Conservation (phyloP, 64 coral and sea anemone species). For the Pocillopora verrucosa region DNA sequence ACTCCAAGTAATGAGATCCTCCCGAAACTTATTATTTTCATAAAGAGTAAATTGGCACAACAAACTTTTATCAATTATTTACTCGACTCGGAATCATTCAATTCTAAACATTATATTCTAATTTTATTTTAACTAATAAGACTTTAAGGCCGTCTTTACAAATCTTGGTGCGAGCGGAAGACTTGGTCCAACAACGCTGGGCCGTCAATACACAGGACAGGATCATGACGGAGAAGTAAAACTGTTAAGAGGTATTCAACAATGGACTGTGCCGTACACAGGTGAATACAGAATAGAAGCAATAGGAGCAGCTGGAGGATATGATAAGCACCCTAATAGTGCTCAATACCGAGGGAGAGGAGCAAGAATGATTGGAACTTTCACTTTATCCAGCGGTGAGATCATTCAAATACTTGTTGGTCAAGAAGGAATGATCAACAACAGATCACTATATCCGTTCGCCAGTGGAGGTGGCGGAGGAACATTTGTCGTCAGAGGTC, state of each 20-base stretch:
- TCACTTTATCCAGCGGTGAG: neutral
- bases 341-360: constrained; percentile 9
- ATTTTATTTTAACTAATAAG: no score
- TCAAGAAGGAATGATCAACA: constrained; percentile 40
- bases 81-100: no score
- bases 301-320: constrained; percentile 58
- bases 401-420: constrained; percentile 38
- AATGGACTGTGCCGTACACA: constrained; percentile 40
- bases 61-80: no score
- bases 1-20: no score
- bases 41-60: no score
- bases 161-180: constrained; percentile 40
- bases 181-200: constrained; percentile 39
- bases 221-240: constrained; percentile 41
- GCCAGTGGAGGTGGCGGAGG: constrained; percentile 37
- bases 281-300: constrained; percentile 60
- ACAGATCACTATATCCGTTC: neutral
- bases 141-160: constrained; percentile 1
- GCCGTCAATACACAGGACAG: constrained; percentile 28
- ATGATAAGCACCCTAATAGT: neutral
- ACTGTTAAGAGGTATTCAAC: constrained; percentile 55
- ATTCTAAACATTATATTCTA: no score
- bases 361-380: constrained; percentile 38
- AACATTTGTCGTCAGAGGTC: constrained; percentile 14
- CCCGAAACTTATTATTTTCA: no score